Evolutionary conservation across 2,113 vertebrate species (phyloP).

Genomic region (Redunca redunca): DNA sequence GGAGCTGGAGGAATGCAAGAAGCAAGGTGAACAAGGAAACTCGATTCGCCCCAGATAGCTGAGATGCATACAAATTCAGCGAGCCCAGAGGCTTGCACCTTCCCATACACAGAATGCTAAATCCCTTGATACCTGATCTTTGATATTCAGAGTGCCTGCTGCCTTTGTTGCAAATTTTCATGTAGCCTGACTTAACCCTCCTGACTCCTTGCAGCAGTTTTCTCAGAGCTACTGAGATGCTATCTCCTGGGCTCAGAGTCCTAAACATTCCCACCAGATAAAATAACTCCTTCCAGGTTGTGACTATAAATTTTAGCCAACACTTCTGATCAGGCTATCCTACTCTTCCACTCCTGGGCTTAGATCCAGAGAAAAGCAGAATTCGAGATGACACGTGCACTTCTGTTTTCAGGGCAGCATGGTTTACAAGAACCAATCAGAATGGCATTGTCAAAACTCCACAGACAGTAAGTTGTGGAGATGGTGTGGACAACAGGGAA

Average conservation of each 20-base stretch:
- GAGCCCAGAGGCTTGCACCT: neutral
- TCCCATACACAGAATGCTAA: neutral
- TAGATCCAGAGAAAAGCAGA: neutral
- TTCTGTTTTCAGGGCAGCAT: neutral
- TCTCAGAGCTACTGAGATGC: neutral
- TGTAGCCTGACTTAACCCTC: neutral
- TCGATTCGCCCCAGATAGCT: neutral
- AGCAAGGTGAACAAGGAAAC: neutral
- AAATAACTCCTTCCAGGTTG: neutral
- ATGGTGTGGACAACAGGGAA: neutral
- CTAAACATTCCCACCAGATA: neutral
- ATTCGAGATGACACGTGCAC: accelerated
- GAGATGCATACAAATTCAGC: neutral
- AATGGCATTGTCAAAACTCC: neutral
- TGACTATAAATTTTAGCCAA: neutral
- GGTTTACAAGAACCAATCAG: neutral
- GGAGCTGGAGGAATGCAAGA: neutral
- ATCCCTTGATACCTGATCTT: neutral
- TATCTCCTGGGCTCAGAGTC: neutral
- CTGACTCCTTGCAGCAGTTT: neutral
- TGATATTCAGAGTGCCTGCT: neutral
- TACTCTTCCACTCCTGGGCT: neutral
- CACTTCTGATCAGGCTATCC: neutral
- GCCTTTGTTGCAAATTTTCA: neutral
- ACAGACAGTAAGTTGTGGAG: neutral